Evolutionary conservation across 2,888 invertebrate species (phyloP), one percentile per base, ranked within the genome.

Genomic region (Hololepta plana): DNA sequence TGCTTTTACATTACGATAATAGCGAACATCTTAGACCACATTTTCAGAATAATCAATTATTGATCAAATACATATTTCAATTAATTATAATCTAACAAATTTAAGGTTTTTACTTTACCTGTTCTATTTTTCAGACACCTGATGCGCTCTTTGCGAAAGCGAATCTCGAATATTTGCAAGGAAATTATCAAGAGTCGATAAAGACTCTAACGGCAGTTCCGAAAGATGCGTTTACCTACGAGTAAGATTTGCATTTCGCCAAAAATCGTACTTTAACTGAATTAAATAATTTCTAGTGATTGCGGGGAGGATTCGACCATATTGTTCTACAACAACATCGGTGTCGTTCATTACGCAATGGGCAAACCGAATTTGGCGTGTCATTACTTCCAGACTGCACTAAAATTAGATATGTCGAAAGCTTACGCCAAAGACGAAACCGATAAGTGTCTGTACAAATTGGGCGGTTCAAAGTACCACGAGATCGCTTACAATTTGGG

Each of bases 401-500:
- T 84, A 3, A 67, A 73, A 44, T 76, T 80, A 51, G 80, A 81
- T 44, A 15, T 16, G 15, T 12, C 13, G 8, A 21, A 8, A 6
- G 8, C 15, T 13, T 9, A 12, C 7, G 20, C 23, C 14, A 24
- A n/a, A 15, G 4, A 13, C 10, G 24, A 15, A 13, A 13, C 10
- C 9, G 12, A 12, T 9, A 29, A 20, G 7, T 25, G 23, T 27
- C 48, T 81, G 12, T 71, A 70, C 45, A 67, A 60, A 4, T 48
- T 70, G 27, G 64, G 66, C 4, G 60, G 64, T 26, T 70, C 67
- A 35, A 63, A 60, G 36, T 66, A 69, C 45, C 64, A 67, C 36
- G 70, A 72, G 45, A 44, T 76, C 26, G 60, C 82, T 47, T 84
- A 79, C 49, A 90, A 87, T 56, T 59, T 85, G 37, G 90, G 87